Base-by-base conservation (phyloP, 1,140 invertebrate species). In the Penaeus japonicus region DNA sequence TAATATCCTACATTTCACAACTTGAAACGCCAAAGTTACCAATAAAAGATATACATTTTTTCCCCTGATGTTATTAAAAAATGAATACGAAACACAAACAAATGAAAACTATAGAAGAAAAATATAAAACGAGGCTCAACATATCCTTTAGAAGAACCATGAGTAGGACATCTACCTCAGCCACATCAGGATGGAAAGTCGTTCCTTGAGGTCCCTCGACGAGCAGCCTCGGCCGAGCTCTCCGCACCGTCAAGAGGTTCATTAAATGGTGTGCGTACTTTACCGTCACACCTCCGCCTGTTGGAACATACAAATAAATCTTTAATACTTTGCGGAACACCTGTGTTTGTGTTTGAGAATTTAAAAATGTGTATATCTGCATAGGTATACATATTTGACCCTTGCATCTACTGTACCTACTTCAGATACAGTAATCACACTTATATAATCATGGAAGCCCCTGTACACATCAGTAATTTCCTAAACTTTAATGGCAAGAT, bases 121-220 rank as follows among this genome's bases (percentile, higher is more conserved):
- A 27, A 35, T 57, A 30, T 24, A 54, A n/a, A 30, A 1, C 4
- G 0, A 30, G 59, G 18, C 59, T 24, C n/a, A n/a, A n/a, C n/a
- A n/a, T n/a, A n/a, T n/a, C 57, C n/a, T 59, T 59, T 59, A n/a
- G 57, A 15, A 17, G n/a, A n/a, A 47, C 30, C 79, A 30, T n/a
- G 12, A 57, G n/a, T 3, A 82, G 20, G 4, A 4, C 53, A 65
- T 30, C 17, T 70, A 89, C 87, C 81, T 84, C 77, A 32, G 87
- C 87, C 55, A 89, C 87, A 78, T 89, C 87, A 53, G 87, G 87
- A 62, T 89, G 87, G 77, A 89, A 89, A 27, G 77, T 65, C 39
- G 87, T 89, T 22, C 87, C 87, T 27, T 53, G 20, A 1, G 87
- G 82, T 1, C 75, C 81, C 27, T 89, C 82, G 20, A 89, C 83